Evolutionary conservation across 2,888 invertebrate genomes (phyloP).

Genomic region (Amphipyra berbera): DNA sequence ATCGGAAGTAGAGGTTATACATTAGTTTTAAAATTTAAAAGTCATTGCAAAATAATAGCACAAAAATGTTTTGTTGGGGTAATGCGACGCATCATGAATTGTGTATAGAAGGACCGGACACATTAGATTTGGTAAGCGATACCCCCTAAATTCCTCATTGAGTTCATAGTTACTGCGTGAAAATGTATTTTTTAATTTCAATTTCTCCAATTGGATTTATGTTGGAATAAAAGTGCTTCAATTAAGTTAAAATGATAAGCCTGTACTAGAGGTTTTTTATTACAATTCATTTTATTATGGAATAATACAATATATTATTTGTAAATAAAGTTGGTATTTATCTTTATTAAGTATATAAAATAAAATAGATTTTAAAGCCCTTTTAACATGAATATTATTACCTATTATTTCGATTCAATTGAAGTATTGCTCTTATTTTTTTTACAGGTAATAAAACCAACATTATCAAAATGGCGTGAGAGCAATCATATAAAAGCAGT

Average conservation of each 20-base stretch:
- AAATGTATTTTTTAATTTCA: neutral
- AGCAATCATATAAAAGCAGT: constrained; percentile 88
- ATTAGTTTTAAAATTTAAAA: constrained; percentile 63
- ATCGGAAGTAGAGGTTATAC: constrained; percentile 73
- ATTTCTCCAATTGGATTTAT: constrained; percentile 1
- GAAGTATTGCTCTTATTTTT: constrained; percentile 1
- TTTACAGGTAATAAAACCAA: constrained; percentile 91
- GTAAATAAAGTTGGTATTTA: too few species aligned
- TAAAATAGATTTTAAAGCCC: too few species aligned
- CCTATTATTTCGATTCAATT: neutral
- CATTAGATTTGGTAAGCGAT: constrained; percentile 79
- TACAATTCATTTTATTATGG: too few species aligned
- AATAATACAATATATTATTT: too few species aligned
- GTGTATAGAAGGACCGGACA: constrained; percentile 79
- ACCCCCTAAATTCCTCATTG: neutral
- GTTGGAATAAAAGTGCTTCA: neutral
- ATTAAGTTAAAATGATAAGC: neutral
- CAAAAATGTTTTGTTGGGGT: constrained; percentile 88
- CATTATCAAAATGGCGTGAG: constrained; percentile 90
- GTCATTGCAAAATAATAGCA: constrained; percentile 62
- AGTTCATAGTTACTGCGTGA: too few species aligned
- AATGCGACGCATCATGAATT: constrained; percentile 87
- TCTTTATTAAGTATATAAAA: too few species aligned
- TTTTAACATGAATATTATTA: too few species aligned
- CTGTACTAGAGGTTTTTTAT: neutral